Evolutionary conservation across 2,797 vertebrate species (phyloP), one percentile per base, ranked within the genome.

Genomic region (Eospalax fontanierii): DNA sequence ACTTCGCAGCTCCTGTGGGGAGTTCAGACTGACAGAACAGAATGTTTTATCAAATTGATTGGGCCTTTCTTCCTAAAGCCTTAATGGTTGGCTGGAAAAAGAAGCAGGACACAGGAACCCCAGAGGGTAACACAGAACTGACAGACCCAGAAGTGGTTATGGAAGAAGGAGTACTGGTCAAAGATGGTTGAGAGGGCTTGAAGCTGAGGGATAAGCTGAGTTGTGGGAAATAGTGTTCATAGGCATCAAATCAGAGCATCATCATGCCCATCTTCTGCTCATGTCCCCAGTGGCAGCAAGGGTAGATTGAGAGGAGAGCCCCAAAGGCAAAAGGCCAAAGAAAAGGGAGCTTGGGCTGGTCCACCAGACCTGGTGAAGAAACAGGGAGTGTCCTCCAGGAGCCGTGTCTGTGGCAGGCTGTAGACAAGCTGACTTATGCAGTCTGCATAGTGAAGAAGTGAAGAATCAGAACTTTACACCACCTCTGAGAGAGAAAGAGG

Each of bases 61-160:
- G n/a, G n/a, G n/a, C n/a, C 68, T 87, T 95, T 38, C 40, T 91
- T 96, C 61, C 40, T 57, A 66, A 43, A 89, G 30, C 15, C 59
- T 43, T n/a, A 26, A 40, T 84, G n/a, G 30, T 79, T 95, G 74
- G 30, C 82, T 70, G 43, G 33, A 43, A 83, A 59, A 83, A 82
- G 59, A 91, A 96, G 66, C 19, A 95, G 63, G 30, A 85, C 90
- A 0, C 10, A 40, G 84, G 50, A 33, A 1, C 5, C 24, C 61
- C 7, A 76, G 35, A 70, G 71, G 46, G 46, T 18, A 35, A 4
- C 40, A n/a, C 30, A 35, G 61, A n/a, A 87, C 38, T 65, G 33
- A 22, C 19, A 89, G 70, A 89, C 22, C 35, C 38, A 35, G 50
- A 84, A 21, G 30, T 24, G 59, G 68, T 26, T 16, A 0, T n/a